Percentiles rank a stretch among this genome's conserved stretches.
These are phyloP conservation scores for Rana temporaria DNA, from an alignment of 2,113 vertebrate genomes.

Conservation along the genomic window DNA sequence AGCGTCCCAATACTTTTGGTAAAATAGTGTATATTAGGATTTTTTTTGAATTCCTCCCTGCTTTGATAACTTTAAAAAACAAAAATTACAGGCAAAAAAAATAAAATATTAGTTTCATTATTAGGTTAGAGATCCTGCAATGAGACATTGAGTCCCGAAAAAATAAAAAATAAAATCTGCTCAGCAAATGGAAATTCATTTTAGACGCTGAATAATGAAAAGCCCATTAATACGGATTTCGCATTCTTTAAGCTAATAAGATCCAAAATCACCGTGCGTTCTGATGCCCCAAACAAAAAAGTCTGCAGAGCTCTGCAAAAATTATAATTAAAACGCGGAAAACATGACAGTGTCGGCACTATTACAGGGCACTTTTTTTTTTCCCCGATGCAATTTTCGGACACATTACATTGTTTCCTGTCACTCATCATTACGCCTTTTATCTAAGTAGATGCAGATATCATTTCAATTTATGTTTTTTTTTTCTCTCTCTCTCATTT, in stretches of 20 bases:
- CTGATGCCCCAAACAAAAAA: conserved; percentile 45
- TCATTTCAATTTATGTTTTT: conserved; percentile 31
- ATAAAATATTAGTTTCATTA: too few species aligned
- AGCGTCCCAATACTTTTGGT: too few species aligned
- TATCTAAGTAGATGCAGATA: conserved; percentile 47
- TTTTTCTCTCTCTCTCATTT: background rate
- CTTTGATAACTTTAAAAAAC: too few species aligned
- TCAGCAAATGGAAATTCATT: background rate
- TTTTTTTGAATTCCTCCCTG: too few species aligned
- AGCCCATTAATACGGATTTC: conserved; percentile 3
- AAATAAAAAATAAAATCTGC: background rate
- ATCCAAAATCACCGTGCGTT: conserved; percentile 38
- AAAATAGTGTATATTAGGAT: too few species aligned
- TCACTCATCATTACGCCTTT: background rate
- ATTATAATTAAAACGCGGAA: conserved; percentile 49
- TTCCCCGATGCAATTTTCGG: background rate
- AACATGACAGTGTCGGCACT: conserved; percentile 36
- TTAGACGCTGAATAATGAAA: conserved; percentile 37
- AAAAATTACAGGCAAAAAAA: too few species aligned
- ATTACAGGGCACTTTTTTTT: conserved; percentile 18
- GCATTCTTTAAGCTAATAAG: background rate
- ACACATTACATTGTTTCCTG: background rate
- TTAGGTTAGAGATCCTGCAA: too few species aligned
- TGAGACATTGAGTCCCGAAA: too few species aligned
- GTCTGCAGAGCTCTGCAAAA: conserved; percentile 49